Evolutionary conservation across 35 echinoderm and acorn worm genomes (phyloP).

Genomic region (Acanthaster planci): DNA sequence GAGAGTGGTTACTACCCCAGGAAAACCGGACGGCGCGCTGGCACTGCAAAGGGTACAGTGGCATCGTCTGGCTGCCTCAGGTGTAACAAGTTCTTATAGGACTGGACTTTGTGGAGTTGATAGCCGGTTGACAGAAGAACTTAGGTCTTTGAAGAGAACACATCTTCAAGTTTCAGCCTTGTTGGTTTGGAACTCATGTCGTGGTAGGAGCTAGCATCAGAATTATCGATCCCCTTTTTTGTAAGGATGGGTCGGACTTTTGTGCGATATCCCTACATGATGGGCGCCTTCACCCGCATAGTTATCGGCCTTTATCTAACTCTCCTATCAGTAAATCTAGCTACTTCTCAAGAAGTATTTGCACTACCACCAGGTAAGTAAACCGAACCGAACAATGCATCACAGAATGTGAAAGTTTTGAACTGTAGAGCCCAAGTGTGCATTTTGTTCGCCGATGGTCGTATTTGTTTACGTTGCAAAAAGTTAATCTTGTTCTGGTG

Average conservation of each 20-base stretch:
- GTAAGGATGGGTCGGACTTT: slow-evolving; percentile 20
- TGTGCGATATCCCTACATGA: slow-evolving; percentile 1
- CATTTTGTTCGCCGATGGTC: not conserved
- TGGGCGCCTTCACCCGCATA: not conserved
- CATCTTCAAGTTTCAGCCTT: not conserved
- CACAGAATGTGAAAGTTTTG: not conserved
- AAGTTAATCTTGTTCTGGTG: not conserved
- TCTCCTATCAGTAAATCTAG: slow-evolving; percentile 24
- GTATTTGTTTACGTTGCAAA: slow-evolving; percentile 33
- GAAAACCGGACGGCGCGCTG: slow-evolving; percentile 24
- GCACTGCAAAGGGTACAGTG: slow-evolving; percentile 9
- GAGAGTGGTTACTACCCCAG: slow-evolving; percentile 10
- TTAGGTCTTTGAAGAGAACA: not conserved
- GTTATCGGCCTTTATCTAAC: slow-evolving; percentile 7
- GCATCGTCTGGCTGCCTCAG: slow-evolving; percentile 24
- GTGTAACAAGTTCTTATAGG: not conserved
- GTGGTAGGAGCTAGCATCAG: slow-evolving; percentile 18
- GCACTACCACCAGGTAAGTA: slow-evolving; percentile 16
- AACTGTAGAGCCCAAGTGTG: no score
- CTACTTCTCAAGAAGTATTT: slow-evolving; percentile 14
- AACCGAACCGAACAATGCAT: not conserved
- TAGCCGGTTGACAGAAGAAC: no score
- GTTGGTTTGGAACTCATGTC: slow-evolving; percentile 3
- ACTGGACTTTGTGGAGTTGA: not conserved
- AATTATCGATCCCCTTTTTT: slow-evolving; percentile 2